Evolutionary conservation across 2,888 invertebrate species (phyloP).

Genomic region (Tuberolachnus salignus): DNA sequence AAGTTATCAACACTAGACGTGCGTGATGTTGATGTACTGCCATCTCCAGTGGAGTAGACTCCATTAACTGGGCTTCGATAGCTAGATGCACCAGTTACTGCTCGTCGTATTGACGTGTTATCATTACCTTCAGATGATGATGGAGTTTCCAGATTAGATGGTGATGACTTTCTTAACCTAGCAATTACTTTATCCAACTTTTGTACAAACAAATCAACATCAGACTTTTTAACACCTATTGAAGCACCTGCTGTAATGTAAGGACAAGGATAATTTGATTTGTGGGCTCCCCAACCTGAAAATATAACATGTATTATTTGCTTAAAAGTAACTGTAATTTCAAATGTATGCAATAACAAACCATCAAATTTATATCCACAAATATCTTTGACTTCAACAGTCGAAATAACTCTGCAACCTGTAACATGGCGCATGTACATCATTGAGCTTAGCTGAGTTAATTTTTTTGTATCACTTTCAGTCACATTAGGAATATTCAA

Average conservation of each 20-base stretch:
- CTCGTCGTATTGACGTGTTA: conserved; percentile 60
- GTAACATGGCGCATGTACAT: conserved; percentile 75
- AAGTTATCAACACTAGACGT: conserved; percentile 62
- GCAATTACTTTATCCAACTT: conserved; percentile 69
- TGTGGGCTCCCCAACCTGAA: conserved; percentile 76
- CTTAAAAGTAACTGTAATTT: neutral
- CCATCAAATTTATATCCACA: conserved; percentile 68
- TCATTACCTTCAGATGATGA: conserved; percentile 62
- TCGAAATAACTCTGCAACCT: conserved; percentile 71
- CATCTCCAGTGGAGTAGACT: conserved; percentile 60
- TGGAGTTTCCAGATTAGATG: conserved; percentile 60
- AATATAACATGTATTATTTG: conserved; percentile 13
- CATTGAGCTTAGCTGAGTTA: conserved; percentile 74
- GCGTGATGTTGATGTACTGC: conserved; percentile 61
- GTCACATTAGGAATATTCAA: conserved; percentile 59
- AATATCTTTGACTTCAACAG: conserved; percentile 66
- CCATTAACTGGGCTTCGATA: conserved; percentile 60
- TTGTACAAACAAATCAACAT: conserved; percentile 73
- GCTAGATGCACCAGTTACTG: conserved; percentile 56
- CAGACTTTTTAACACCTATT: conserved; percentile 71
- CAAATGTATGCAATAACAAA: conserved; percentile 60
- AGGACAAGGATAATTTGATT: conserved; percentile 67
- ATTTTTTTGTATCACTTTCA: conserved; percentile 62
- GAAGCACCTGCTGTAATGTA: conserved; percentile 79
- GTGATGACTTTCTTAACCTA: conserved; percentile 62